Percentiles rank a stretch among this genome's conserved stretches.
These are phyloP conservation scores for Entomyzon cyanotis DNA, from an alignment of 2,113 vertebrate species.

Conservation along the genomic window DNA sequence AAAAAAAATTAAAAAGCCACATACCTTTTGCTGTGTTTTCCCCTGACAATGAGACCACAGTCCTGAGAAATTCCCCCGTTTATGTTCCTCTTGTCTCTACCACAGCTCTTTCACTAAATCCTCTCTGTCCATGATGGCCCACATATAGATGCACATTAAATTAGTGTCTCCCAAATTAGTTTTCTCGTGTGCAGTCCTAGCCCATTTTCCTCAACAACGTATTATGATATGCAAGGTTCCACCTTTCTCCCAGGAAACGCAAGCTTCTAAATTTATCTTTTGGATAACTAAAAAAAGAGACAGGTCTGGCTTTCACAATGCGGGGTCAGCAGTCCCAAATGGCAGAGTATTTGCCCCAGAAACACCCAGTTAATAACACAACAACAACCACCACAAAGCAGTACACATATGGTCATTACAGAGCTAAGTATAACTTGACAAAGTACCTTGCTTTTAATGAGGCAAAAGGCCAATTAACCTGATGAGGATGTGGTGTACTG, in stretches of 20 bases:
- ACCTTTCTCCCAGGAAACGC: constrained; percentile 27
- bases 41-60: neutral
- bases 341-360: neutral
- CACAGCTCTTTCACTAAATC: neutral
- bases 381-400: neutral
- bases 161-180: constrained; percentile 43
- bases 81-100: neutral
- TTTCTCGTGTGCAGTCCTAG: neutral
- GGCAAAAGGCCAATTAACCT: constrained; percentile 3
- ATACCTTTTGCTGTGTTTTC: neutral
- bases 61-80: neutral
- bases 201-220: constrained; percentile 54
- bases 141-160: constrained; percentile 34
- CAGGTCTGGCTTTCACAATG: constrained; percentile 23
- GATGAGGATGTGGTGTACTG: neutral
- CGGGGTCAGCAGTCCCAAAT: neutral
- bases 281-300: neutral
- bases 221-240: constrained; percentile 15
- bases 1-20: neutral
- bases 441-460: neutral
- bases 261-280: constrained; percentile 54
- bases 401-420: neutral
- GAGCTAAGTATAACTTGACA: neutral
- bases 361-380: neutral
- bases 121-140: neutral